A percentile compares a stretch with the other conserved stretches of the same genome.
Conservation (phyloP, 2,888 invertebrate species). For the Rhamphomyia laevipes region DNA sequence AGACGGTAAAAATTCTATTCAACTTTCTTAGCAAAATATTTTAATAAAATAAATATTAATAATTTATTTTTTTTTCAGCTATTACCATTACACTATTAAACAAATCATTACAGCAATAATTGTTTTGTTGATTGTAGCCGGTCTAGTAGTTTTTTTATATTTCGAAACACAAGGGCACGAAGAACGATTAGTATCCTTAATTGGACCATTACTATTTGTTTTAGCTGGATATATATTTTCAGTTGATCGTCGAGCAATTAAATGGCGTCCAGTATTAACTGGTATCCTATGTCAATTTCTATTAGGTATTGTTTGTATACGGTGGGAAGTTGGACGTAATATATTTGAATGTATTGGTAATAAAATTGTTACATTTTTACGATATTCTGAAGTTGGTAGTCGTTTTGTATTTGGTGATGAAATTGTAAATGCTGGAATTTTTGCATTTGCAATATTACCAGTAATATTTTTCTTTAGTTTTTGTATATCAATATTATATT, state of each 20-base stretch:
- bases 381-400: constrained; percentile 67
- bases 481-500: constrained; percentile 78
- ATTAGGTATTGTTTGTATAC: constrained; percentile 72
- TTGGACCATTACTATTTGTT: constrained; percentile 54
- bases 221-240: constrained; percentile 52
- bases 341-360: constrained; percentile 50
- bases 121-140: constrained; percentile 38
- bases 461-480: constrained; percentile 93
- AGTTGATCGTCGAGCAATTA: constrained; percentile 47
- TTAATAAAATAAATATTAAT: not conserved
- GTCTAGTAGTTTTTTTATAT: constrained; percentile 47
- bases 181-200: constrained; percentile 53
- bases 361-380: constrained; percentile 60
- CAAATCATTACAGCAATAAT: constrained; percentile 32
- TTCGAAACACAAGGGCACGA: constrained; percentile 48
- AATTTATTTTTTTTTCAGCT: not conserved
- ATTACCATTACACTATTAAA: too few species aligned
- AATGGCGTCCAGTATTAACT: constrained; percentile 68
- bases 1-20: too few species aligned
- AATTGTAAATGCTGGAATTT: constrained; percentile 50
- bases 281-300: constrained; percentile 75
- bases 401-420: constrained; percentile 71
- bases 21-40: too few species aligned
- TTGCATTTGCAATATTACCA: constrained; percentile 83
- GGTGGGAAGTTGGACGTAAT: constrained; percentile 66